Evolutionary conservation across 1,140 invertebrate species (phyloP), one percentile per base, ranked within the genome.

Genomic region (Globodera ellingtonae): DNA sequence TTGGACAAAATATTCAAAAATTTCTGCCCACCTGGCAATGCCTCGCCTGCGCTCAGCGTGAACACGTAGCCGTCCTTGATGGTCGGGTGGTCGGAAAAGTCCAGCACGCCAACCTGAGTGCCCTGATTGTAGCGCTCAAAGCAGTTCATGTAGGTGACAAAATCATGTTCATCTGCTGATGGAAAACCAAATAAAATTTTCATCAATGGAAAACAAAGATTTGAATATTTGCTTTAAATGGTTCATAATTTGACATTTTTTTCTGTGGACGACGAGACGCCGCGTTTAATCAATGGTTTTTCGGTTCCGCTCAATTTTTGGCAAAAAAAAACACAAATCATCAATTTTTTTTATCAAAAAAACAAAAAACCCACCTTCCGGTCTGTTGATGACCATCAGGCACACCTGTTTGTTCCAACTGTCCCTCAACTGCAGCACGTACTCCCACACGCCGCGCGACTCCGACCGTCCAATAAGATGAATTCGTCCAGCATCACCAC

Each of bases 31-130:
- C 75, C 21, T 77, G 75, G 75, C 48, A 77, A 77, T n/a, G 62
- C 3, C 8, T 77, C 48, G 46, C 46, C 75, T 8, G 75, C 59
- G 15, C 9, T 35, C 9, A 66, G 75, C 18, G 75, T 77, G 13
- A 77, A 77, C 52, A 77, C 75, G 47, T 77, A 77, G 8, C 75
- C 75, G 65, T 77, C 75, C 10, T 77, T 77, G 24, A 77, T 62
- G 13, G 24, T 50, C 46, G 52, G 13, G 47, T 77, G 75, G 8
- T 69, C 75, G 21, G 4, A 6, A 35, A 77, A 67, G 69, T 77
- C 75, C 56, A 77, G 21, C 65, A 77, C 75, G 13, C 65, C 69
- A 18, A 77, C 48, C 47, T 77, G 75, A 9, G 65, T 35, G 15
- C 56, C 56, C 18, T 62, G 56, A 18, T 62, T 62, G 65, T 70